Evolutionary conservation across 2,113 vertebrate species (phyloP).

Genomic region (Thamnaconus septentrionalis): DNA sequence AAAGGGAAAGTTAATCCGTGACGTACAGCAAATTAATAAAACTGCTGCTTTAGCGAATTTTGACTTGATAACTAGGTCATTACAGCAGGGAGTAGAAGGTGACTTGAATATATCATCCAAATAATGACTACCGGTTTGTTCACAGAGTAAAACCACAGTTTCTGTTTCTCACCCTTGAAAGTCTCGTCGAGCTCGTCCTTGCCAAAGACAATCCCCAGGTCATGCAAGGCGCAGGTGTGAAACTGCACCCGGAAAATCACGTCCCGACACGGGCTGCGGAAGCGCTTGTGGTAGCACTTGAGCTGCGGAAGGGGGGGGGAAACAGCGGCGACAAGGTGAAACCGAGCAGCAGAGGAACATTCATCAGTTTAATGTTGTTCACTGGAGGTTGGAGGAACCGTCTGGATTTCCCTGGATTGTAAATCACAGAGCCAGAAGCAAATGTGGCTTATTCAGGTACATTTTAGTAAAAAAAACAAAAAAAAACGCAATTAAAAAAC

Average conservation of each 20-base stretch:
- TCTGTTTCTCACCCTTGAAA: slow-evolving; percentile 85
- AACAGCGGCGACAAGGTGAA: background rate
- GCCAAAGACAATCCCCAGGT: slow-evolving; percentile 89
- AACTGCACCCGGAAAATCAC: slow-evolving; percentile 97
- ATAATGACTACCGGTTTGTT: too few species aligned
- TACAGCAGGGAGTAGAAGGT: background rate
- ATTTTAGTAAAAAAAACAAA: too few species aligned
- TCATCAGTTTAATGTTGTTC: background rate
- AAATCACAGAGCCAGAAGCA: slow-evolving; percentile 8
- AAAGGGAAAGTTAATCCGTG: background rate
- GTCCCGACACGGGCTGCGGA: slow-evolving; percentile 86
- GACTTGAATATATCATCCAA: too few species aligned
- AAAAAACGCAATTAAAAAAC: too few species aligned
- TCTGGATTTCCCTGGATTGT: slow-evolving; percentile 33
- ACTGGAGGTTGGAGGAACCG: slow-evolving; percentile 21
- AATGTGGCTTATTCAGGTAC: too few species aligned
- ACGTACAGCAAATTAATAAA: background rate
- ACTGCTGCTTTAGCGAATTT: too few species aligned
- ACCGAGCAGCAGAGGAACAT: background rate
- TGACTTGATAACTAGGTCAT: background rate
- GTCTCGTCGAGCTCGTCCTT: slow-evolving; percentile 96
- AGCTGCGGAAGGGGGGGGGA: slow-evolving; percentile 70
- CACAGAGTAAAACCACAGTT: too few species aligned
- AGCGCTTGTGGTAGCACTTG: slow-evolving; percentile 98
- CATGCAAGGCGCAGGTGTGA: slow-evolving; percentile 95